Percentiles rank a stretch among this genome's conserved stretches.
Conservation (phyloP, 2,113 vertebrate species). For the Salvelinus fontinalis region DNA sequence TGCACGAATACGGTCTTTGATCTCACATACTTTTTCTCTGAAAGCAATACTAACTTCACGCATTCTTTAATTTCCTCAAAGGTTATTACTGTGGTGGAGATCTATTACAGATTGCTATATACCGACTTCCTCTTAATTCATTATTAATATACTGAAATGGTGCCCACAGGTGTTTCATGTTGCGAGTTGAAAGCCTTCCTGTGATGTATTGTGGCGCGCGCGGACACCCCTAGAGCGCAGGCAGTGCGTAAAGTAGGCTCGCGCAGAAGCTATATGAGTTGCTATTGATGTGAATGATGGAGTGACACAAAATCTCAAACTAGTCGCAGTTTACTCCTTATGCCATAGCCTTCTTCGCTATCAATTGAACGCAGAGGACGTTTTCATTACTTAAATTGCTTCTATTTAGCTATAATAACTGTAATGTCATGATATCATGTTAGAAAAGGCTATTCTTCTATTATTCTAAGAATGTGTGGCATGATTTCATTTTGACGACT, state of each 20-base stretch:
- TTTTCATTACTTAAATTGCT: neutral
- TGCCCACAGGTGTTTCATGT: neutral
- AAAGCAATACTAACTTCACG: neutral
- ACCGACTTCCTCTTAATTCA: too few relatives aligned
- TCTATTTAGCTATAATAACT: neutral
- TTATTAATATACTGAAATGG: neutral
- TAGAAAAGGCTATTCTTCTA: neutral
- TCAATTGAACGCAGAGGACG: too few relatives aligned
- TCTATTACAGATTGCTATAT: neutral
- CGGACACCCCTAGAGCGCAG: neutral
- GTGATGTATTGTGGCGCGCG: neutral
- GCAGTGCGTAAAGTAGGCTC: neutral
- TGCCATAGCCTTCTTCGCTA: too few relatives aligned
- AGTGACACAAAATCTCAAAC: neutral
- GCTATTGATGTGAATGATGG: neutral
- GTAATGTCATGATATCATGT: neutral
- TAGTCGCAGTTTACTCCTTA: too few relatives aligned
- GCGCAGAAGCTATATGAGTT: neutral
- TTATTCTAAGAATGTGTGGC: neutral
- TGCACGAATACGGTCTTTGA: neutral
- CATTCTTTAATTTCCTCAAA: constrained; percentile 2
- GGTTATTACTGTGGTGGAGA: neutral
- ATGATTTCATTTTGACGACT: neutral
- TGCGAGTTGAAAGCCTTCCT: neutral
- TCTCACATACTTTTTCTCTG: neutral